Evolutionary conservation across 1,140 invertebrate species (phyloP), one percentile per base, ranked within the genome.

Genomic region (Ridgeia piscesae): DNA sequence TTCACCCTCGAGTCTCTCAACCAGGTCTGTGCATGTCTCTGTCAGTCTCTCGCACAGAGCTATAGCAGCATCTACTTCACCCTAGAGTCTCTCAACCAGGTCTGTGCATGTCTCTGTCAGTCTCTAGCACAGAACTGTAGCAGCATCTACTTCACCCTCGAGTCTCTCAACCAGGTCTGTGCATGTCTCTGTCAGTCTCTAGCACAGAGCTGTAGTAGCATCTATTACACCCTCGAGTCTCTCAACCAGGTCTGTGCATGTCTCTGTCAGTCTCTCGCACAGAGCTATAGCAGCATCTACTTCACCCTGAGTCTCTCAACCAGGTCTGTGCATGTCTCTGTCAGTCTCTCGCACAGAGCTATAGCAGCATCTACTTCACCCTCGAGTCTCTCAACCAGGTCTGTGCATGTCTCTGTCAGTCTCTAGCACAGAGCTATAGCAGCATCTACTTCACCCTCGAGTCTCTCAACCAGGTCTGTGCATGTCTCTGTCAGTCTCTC

Each of bases 51-150:
- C 4, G 99, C 99, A 34, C 96, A 98, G 96, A 99, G 99, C 8
- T 99, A 99, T 96, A 99, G 98, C 94, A 99, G 98, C 95, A 99
- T 99, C 94, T 99, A 99, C 96, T 99, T 99, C 92, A 99, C 98
- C 0, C 98, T 99, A 97, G 98, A 99, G 94, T 98, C 98, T 92
- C 96, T 99, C 42, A 98, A 99, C 95, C 99, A 99, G 93, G 95
- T 95, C n/a, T n/a, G n/a, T n/a, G n/a, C n/a, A n/a, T n/a, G n/a
- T n/a, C n/a, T n/a, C n/a, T n/a, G n/a, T n/a, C n/a, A n/a, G n/a
- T n/a, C 99, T 1, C 96, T 99, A 6, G 99, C 99, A 34, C 96
- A 98, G 96, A 99, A 99, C 8, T 99, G 99, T 96, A 99, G 98
- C 94, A 99, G 98, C 95, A 99, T 99, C 94, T 99, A 99, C 96